Percentiles rank a stretch among this genome's conserved stretches.
phyloP scores from a whole-genome alignment of 2,888 invertebrate species.

The Hyalella azteca region DNA sequence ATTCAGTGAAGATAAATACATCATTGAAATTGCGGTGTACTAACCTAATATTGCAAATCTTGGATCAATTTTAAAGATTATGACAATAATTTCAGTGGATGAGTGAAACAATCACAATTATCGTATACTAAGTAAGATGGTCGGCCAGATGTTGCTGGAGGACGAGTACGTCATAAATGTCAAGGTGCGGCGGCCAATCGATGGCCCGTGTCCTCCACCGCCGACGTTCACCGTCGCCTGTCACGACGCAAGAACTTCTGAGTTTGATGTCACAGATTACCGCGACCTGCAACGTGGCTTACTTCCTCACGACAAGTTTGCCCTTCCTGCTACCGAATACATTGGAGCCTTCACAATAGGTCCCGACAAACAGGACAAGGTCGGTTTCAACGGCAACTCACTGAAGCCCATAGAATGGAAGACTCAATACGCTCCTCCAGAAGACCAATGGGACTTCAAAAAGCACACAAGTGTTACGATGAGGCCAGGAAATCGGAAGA shows the following conservation, averaged over 20 bases:
- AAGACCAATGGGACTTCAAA: not conserved
- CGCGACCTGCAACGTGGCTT: not conserved
- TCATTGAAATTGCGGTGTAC: too few species aligned
- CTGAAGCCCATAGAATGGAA: slow-evolving; percentile 17
- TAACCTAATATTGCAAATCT: too few species aligned
- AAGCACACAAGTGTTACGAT: not conserved
- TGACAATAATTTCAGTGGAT: too few species aligned
- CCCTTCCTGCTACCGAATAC: not conserved
- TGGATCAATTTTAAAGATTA: too few species aligned
- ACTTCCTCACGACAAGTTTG: not conserved
- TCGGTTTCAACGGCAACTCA: not conserved
- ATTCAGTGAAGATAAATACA: too few species aligned
- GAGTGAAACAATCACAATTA: too few species aligned
- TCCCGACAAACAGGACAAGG: not conserved
- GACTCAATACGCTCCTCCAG: not conserved
- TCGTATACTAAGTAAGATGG: too few species aligned
- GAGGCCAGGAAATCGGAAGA: not conserved
- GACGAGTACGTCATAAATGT: slow-evolving; percentile 56
- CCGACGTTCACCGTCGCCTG: slow-evolving; percentile 41
- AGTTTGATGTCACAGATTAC: not conserved
- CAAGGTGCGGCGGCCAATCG: slow-evolving; percentile 50
- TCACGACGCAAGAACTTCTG: not conserved
- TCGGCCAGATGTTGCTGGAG: slow-evolving; percentile 50
- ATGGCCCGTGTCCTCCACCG: slow-evolving; percentile 42
- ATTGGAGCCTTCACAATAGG: slow-evolving; percentile 25